Base-by-base conservation (phyloP, 2,888 invertebrate species). In the Apodemia zela region DNA sequence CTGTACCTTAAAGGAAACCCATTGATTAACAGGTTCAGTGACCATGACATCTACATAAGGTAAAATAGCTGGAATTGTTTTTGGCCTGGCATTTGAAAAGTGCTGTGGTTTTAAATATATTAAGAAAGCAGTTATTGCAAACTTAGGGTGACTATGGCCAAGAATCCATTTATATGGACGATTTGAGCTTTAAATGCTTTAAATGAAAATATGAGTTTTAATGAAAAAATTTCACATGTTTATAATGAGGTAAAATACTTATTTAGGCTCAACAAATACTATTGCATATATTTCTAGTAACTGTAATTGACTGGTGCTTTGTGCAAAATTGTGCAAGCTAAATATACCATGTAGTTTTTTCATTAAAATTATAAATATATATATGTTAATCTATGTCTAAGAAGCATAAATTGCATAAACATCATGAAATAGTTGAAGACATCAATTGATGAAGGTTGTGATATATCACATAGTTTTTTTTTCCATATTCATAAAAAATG, bases 1-100 rank as follows among this genome's bases (percentile, higher is more conserved):
- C 82, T 98, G 63, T 93, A 94, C 62, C 85, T 98, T 70, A 94
- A 95, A 80, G 96, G 96, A 72, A 98, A 98, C 87, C 96, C 96
- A 0, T 78, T 97, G 63, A 95, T 96, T 85, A 94, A 94, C 78
- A 95, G 94, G 85, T 97, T 94, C 89, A 94, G 93, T 81, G 95
- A 96, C 75, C 94, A 95, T 80, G 93, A 94, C 65, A 87, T 94
- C 42, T 98, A 97, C 79, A 93, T 97, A 92, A 97, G 97, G 97
- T 98, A 97, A 94, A 83, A 85, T 73, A 70, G 66, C 57, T 65
- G 64, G 47, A 15, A 59, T 47, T 35, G 29, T 57, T 57, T 8
- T 15, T 13, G 29, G 15, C 15, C 25, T 57, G n/a, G n/a, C 29
- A 57, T 15, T 29, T 57, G 57, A 57, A 57, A 57, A 29, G 25